Base-by-base conservation (phyloP, 2,888 invertebrate genomes). In the Agonum fuliginosum region DNA sequence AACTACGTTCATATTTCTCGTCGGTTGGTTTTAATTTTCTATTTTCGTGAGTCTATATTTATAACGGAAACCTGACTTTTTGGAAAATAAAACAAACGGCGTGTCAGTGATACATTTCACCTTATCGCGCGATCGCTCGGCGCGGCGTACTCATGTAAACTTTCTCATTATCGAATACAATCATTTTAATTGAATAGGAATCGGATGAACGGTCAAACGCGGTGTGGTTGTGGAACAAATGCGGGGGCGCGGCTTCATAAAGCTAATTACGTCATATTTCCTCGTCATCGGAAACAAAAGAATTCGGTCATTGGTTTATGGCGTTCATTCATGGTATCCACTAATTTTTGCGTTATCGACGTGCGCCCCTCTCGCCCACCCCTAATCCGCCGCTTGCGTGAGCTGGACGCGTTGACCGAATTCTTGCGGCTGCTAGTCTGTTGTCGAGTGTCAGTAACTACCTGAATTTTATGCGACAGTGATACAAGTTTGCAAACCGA, bases 221-320 rank as follows among this genome's bases (percentile, higher is more conserved):
- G 46, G 12, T 46, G 3, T 1, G 43, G 1, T n/a, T 43, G 6
- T 10, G 67, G 19, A 20, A 10, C 19, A 48, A 48, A 8, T 43
- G 24, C 43, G 22, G 75, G 22, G 75, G 75, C 12, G 75, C 30
- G 75, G 75, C 75, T 24, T 65, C 62, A 67, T 67, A 75, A 75
- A 75, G 65, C 75, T 67, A 75, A 75, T 67, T 65, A 67, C 75
- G 67, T 67, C 67, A 75, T 75, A 75, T 75, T 67, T 75, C 67
- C 67, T 67, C 65, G 75, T 75, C 75, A 75, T 74, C 27, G 74
- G 20, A 74, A 75, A 75, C 75, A 75, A 75, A 75, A 75, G 75
- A 75, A 75, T 67, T 67, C 75, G 67, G 48, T 67, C 65, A 67
- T 67, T 67, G 67, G 48, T 75, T 75, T 67, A 75, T 75, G 51